These are phyloP conservation scores for Meriones psammophilus DNA, from an alignment of 2,797 vertebrate species.

Conservation along the genomic window DNA sequence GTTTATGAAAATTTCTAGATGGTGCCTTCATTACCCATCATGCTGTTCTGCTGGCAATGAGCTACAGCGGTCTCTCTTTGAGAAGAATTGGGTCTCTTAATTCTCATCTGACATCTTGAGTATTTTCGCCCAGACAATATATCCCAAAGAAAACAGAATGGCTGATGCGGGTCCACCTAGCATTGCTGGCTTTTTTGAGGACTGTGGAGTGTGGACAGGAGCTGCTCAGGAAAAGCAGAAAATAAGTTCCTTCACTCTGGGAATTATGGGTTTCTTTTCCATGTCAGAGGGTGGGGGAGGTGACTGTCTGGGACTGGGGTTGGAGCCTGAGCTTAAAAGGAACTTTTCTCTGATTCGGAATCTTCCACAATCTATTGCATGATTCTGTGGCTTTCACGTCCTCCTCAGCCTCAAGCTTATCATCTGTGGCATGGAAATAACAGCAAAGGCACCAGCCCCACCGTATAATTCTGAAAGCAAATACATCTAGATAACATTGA, in stretches of 20 bases:
- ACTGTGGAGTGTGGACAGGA: neutral
- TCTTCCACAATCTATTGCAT: neutral
- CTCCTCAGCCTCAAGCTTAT: neutral
- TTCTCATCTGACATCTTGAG: no score
- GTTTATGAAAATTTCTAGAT: neutral
- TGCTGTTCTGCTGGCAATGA: neutral
- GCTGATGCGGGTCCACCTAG: neutral
- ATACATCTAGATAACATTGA: neutral
- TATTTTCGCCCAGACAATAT: neutral
- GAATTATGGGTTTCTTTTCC: neutral
- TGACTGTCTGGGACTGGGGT: neutral
- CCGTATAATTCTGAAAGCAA: neutral
- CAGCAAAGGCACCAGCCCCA: neutral
- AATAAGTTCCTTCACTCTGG: neutral
- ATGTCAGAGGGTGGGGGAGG: neutral
- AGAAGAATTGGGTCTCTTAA: neutral
- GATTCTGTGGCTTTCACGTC: neutral
- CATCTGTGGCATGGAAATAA: neutral
- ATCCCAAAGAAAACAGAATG: neutral
- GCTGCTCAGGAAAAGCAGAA: neutral
- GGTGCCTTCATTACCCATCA: neutral
- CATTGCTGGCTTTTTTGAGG: no score
- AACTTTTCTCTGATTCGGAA: neutral
- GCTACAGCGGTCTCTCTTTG: neutral
- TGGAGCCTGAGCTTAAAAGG: neutral